Percentiles rank a stretch among this genome's conserved stretches.
phyloP scores from a whole-genome alignment of 64 coral and sea anemone species.

The Montipora foliosa region DNA sequence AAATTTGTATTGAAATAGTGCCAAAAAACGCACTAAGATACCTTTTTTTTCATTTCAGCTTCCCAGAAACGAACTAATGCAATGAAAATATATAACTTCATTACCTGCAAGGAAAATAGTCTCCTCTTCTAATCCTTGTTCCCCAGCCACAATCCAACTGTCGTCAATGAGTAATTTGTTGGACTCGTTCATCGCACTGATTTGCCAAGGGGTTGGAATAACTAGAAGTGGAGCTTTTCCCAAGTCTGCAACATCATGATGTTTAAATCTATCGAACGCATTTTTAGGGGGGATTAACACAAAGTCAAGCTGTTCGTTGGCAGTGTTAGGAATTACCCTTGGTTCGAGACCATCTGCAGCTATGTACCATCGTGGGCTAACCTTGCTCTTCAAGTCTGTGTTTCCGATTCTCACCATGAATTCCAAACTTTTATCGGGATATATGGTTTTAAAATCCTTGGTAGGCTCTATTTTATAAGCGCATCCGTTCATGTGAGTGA shows the following conservation, averaged over 20 bases:
- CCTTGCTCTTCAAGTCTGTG: conserved; percentile 6
- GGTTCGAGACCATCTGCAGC: conserved; percentile 51
- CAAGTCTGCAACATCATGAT: not conserved
- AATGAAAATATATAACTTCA: not conserved
- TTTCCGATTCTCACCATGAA: conserved; percentile 35
- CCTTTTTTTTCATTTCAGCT: no score
- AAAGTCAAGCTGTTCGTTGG: conserved; percentile 50
- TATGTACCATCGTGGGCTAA: conserved; percentile 64
- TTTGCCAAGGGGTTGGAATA: conserved; percentile 5
- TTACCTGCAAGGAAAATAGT: conserved; percentile 39
- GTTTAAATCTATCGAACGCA: conserved; percentile 24
- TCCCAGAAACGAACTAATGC: no score
- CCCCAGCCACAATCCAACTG: conserved; percentile 5
- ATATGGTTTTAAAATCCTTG: conserved; percentile 35
- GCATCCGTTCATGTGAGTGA: conserved; percentile 75
- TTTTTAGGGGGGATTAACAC: conserved; percentile 26
- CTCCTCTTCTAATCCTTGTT: conserved; percentile 6
- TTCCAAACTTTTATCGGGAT: conserved; percentile 27
- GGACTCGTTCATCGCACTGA: not conserved
- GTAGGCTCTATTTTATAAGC: conserved; percentile 67
- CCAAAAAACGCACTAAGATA: no score
- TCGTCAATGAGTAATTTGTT: not conserved
- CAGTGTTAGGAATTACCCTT: conserved; percentile 59
- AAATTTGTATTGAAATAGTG: no score
- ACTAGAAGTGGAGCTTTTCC: conserved; percentile 10